A percentile compares a stretch with the other conserved stretches of the same genome.
These are phyloP conservation scores for Cyaniris semiargus DNA, from an alignment of 2,888 invertebrate species.

Conservation along the genomic window DNA sequence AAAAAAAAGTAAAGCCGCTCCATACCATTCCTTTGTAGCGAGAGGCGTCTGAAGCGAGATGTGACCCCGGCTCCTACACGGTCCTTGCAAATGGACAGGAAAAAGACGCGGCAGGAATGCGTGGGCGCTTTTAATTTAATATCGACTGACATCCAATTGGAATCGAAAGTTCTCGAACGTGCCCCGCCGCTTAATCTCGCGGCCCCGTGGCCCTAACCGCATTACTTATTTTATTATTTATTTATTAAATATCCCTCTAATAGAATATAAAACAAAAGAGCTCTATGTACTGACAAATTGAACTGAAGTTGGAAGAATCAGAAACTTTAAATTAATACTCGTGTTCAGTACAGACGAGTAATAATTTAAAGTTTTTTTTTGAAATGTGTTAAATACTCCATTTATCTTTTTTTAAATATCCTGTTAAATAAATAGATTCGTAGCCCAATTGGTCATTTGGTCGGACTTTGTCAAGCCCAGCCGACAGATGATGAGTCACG, in stretches of 20 bases:
- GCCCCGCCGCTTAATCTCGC: constrained; percentile 66
- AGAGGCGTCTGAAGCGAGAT: constrained; percentile 64
- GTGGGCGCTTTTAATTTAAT: constrained; percentile 80
- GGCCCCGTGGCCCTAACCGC: constrained; percentile 43
- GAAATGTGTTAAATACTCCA: too few species aligned
- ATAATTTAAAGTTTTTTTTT: too few species aligned
- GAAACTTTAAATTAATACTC: too few species aligned
- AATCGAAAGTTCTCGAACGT: constrained; percentile 77
- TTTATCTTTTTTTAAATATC: too few species aligned
- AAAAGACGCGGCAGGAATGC: constrained; percentile 78
- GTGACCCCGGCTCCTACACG: constrained; percentile 75
- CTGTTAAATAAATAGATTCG: too few species aligned
- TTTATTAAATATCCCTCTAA: constrained; percentile 12
- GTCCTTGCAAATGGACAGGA: constrained; percentile 80
- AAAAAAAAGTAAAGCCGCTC: constrained; percentile 49
- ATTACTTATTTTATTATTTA: constrained; percentile 30
- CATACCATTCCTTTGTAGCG: constrained; percentile 48
- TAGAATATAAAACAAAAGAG: background rate
- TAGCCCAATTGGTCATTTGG: too few species aligned
- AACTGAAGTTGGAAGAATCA: background rate
- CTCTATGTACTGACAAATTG: background rate
- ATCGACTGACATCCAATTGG: constrained; percentile 79
- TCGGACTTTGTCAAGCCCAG: too few species aligned
- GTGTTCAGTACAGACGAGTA: too few species aligned
- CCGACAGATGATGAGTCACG: too few species aligned